phyloP scores from a whole-genome alignment of 2,113 vertebrate genomes.

The Atractosteus spatula region DNA sequence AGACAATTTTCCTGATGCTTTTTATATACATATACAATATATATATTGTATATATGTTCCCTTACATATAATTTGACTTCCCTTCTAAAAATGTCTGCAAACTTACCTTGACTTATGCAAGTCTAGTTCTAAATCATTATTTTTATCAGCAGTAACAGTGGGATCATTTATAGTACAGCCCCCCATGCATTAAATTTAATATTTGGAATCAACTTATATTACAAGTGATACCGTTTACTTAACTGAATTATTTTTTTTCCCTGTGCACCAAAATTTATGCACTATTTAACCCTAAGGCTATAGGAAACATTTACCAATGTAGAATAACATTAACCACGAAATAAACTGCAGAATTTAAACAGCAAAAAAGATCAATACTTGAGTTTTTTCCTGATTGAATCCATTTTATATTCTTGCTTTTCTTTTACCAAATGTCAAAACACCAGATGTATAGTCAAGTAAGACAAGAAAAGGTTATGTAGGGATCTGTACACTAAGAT shows the following conservation, averaged over 20 bases:
- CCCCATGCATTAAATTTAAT: background rate
- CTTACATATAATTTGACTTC: too few species aligned
- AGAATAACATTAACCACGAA: slow-evolving; percentile 31
- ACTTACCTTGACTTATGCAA: too few species aligned
- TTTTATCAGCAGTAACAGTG: background rate
- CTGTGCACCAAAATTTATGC: slow-evolving; percentile 28
- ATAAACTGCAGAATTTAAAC: background rate
- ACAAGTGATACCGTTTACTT: slow-evolving; percentile 35
- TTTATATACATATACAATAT: too few species aligned
- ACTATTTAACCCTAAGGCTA: slow-evolving; percentile 38
- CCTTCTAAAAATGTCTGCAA: too few species aligned
- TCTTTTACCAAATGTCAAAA: background rate
- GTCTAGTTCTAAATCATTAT: too few species aligned
- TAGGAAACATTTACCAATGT: slow-evolving; percentile 32
- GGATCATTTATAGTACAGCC: background rate
- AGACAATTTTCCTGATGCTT: too few species aligned
- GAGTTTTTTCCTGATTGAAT: background rate
- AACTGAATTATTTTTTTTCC: slow-evolving; percentile 24
- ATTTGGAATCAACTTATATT: slow-evolving; percentile 32
- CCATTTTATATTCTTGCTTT: background rate
- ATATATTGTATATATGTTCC: too few species aligned
- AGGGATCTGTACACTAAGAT: too few species aligned
- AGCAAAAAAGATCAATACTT: background rate
- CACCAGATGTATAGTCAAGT: too few species aligned
- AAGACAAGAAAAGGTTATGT: too few species aligned